Evolutionary conservation across 53 echinoderm and acorn worm species (phyloP), one percentile per base, ranked within the genome.

Genomic region (Stichopus horrens): DNA sequence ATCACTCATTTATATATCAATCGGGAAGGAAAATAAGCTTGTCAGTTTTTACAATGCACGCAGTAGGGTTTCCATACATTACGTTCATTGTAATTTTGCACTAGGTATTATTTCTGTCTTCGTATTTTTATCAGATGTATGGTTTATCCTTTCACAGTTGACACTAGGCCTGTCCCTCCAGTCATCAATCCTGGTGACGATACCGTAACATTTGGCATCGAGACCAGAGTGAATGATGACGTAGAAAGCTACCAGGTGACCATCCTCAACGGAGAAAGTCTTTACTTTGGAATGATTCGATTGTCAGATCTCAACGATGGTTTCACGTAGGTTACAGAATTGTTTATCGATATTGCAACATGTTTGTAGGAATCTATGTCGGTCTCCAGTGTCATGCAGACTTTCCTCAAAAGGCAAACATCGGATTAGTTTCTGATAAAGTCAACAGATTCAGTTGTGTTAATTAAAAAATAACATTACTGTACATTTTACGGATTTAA

Each of bases 241-340:
- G 55, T 54, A 4, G 20, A 83, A 23, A 59, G 55, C 19, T 83
- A 83, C 60, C 5, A 19, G 5, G 83, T 63, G 8, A 83, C 63
- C 21, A 83, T 83, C 9, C 51, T 58, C 58, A 63, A 21, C 58
- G 83, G 83, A 60, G 83, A 83, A 37, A 83, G 59, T 57, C 83
- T 85, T 23, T 85, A 85, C 85, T 85, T 63, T 68, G 85, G 85
- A 52, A 85, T 85, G 85, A 67, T 85, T 14, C 66, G 85, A 53
- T 16, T 85, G 21, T 21, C 67, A 16, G 85, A 67, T 23, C 19
- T 67, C 2, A 85, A 85, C 85, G 66, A 67, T 52, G 85, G 66
- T 5, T 85, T 85, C 68, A 85, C 68, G 85, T 85, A 85, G 66
- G 37, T 76, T 9, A 20, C 52, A 9, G 11, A 9, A 76, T 1